Base-by-base conservation (phyloP, 1,140 invertebrate species). In the Chlorops oryzae region DNA sequence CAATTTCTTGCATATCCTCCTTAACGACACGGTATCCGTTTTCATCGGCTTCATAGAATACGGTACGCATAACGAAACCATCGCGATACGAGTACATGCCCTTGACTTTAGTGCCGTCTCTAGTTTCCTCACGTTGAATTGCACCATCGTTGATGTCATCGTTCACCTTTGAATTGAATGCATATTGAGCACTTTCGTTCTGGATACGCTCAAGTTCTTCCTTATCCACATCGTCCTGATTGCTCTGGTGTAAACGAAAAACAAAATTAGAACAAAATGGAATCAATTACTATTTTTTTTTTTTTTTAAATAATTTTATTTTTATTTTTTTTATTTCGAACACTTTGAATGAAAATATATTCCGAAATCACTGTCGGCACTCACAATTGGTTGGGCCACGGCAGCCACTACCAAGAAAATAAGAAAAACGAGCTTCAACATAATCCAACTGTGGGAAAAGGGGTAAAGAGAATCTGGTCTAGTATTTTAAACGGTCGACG, bases 51-150 rank as follows among this genome's bases (percentile, higher is more conserved):
- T 72, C 74, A 56, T 81, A 81, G 42, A 76, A 62, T 0, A 80
- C 75, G 6, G 67, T 79, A n/a, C 78, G 69, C 47, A 63, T 62
- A 51, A 75, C 74, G 53, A 62, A 80, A 3, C 80, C 80, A 65
- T 82, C 80, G 46, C 70, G 74, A 61, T 81, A 82, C 18, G 74
- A 74, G 57, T 81, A 81, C 34, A 63, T 64, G 5, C 80, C 80
- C 13, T 54, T 67, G 0, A 75, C 73, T n/a, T 75, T 65, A 5
- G 74, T 73, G 5, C 59, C 66, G 17, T 80, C 73, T 24, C 80
- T 70, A 3, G 61, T 60, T 65, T 81, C 80, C 13, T 73, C 56
- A n/a, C 79, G 63, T 1, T 56, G 34, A 9, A 77, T 75, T 6
- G 59, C 58, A 9, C 69, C 62, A 52, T 80, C 79, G 51, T 71